These are phyloP conservation scores for Caenorhabditis uteleia DNA, from an alignment of 2,888 invertebrate species.

Conservation along the genomic window DNA sequence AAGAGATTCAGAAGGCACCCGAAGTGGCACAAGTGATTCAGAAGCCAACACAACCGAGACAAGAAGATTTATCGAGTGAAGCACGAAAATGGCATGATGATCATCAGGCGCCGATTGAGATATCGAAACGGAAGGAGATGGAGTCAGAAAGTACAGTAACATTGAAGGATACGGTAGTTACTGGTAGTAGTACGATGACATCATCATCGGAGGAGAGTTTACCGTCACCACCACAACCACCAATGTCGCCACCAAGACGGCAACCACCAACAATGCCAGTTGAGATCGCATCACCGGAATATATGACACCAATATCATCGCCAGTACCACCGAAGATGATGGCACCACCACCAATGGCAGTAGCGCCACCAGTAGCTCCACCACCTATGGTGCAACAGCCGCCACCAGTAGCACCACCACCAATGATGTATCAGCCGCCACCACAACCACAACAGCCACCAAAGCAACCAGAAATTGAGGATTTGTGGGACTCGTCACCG, in stretches of 20 bases:
- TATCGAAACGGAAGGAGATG: not conserved
- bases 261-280: conserved; percentile 8
- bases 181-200: not conserved
- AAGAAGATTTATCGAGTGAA: conserved; percentile 20
- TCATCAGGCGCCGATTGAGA: conserved; percentile 48
- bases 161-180: not conserved
- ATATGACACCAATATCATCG: not conserved
- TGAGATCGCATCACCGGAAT: not conserved
- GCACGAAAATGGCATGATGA: conserved; percentile 52
- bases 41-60: not conserved
- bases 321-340: not conserved
- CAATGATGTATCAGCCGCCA: not conserved
- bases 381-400: not conserved
- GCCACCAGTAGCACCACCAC: not conserved
- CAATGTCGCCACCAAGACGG: not conserved
- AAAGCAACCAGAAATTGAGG: conserved; percentile 16
- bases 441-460: not conserved
- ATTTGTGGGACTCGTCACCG: conserved; percentile 16
- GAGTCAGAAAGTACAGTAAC: not conserved
- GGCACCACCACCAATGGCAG: not conserved
- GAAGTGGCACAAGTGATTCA: not conserved
- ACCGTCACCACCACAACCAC: conserved; percentile 5
- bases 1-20: not conserved
- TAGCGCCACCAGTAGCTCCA: not conserved
- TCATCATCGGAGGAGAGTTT: not conserved